Base-by-base conservation (phyloP, 2,888 invertebrate species). In the Scaptomyza polygonia region DNA sequence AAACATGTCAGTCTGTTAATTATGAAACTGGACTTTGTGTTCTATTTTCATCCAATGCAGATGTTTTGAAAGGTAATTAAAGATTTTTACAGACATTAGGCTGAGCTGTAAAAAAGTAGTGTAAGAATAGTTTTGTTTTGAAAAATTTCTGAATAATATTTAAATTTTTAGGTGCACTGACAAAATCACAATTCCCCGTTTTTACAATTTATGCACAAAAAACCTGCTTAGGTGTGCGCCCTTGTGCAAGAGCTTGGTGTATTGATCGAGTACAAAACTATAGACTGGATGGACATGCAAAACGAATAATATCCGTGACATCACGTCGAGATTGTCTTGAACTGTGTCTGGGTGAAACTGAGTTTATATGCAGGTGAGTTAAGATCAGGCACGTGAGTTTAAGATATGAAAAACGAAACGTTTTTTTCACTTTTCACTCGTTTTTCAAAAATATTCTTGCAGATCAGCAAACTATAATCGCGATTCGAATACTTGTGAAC, bases 201-300 rank as follows among this genome's bases (percentile, higher is more conserved):
- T 98, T 98, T 93, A 98, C 98, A 73, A 97, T 98, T 92, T 98
- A 98, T 94, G 97, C 97, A 79, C 97, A 98, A 93, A 98, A 98
- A 93, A 96, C 96, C 88, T 98, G 98, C 91, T 93, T 98, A 88
- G 96, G 96, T 65, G 96, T 97, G 89, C 95, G 96, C 89, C 97
- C 97, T 71, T 97, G 97, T 93, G 96, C 97, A 89, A 93, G 97
- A 82, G 97, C 97, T 67, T 98, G 98, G 98, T 97, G 97, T 93
- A 97, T 97, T 93, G 98, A 98, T 93, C 94, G 97, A 86, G 97
- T 98, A 64, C 96, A 96, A 91, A 96, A 96, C 88, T 96, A 96
- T 92, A 94, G 95, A 89, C 94, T 98, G 77, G 94, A 94, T 88
- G 96, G 96, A 73, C 95, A 95, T 91, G 94, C 95, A 90, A 95